Evolutionary conservation across 2,113 vertebrate genomes (phyloP).

Genomic region (Excalfactoria chinensis): DNA sequence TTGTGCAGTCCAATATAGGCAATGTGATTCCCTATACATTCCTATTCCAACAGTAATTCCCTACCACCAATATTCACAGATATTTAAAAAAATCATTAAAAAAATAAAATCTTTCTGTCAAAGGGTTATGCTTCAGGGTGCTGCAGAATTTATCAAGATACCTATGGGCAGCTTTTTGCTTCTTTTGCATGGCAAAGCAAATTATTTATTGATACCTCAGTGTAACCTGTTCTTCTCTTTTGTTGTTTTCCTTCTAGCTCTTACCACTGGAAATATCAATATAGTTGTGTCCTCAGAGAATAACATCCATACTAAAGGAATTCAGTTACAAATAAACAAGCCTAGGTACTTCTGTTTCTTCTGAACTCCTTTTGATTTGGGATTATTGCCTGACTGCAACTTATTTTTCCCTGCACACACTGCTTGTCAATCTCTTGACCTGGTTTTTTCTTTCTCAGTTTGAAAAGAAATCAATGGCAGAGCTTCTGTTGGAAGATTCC

Average conservation of each 20-base stretch:
- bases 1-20: neutral
- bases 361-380: neutral
- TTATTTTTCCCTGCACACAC: neutral
- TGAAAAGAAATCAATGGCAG: conserved; percentile 25
- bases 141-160: neutral
- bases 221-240: neutral
- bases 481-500: neutral
- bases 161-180: neutral
- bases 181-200: neutral
- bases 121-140: neutral
- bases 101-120: neutral
- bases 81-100: neutral
- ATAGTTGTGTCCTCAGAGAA: neutral
- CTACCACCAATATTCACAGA: neutral
- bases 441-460: neutral
- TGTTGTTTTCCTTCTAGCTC: neutral
- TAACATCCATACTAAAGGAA: neutral
- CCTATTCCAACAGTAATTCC: too few species aligned
- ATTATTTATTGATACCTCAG: neutral
- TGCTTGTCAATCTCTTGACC: neutral
- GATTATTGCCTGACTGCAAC: neutral
- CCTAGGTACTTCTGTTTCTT: neutral
- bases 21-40: too few species aligned
- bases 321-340: neutral
- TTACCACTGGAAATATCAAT: neutral